A percentile compares a stretch with the other conserved stretches of the same genome.
phyloP scores from a whole-genome alignment of 2,113 vertebrate genomes.

The Tetraodon nigroviridis region DNA sequence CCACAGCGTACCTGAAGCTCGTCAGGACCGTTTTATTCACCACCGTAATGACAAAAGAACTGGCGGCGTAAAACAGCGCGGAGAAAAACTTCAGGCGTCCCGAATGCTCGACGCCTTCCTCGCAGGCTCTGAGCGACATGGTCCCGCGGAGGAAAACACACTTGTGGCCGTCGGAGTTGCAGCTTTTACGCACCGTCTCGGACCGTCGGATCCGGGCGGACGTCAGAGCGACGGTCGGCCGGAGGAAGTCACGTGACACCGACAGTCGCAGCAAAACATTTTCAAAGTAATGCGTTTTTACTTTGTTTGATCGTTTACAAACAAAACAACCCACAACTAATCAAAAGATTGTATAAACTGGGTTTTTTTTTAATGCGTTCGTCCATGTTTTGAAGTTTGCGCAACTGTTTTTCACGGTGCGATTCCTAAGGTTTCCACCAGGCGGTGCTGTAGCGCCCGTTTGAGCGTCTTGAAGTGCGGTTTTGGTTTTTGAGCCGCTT shows the following conservation, averaged over 20 bases:
- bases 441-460: no score
- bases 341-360: no score
- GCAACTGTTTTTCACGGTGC: no score
- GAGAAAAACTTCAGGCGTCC: slow-evolving; percentile 64
- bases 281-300: no score
- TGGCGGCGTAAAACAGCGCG: slow-evolving; percentile 81
- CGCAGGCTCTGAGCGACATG: slow-evolving; percentile 19
- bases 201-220: not conserved
- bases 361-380: no score
- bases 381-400: no score
- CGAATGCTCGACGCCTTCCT: slow-evolving; percentile 7
- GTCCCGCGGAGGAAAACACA: not conserved
- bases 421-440: no score
- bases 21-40: slow-evolving; percentile 89
- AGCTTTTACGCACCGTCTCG: not conserved
- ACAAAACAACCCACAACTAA: no score
- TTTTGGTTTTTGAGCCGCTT: no score
- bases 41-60: slow-evolving; percentile 84
- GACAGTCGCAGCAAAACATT: not conserved
- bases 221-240: not conserved
- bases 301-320: no score
- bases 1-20: slow-evolving; percentile 75
- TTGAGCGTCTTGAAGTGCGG: no score
- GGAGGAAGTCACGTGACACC: slow-evolving; percentile 14
- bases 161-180: not conserved